Evolutionary conservation across 2,797 vertebrate species (phyloP), one percentile per base, ranked within the genome.

Genomic region (Glyptemys insculpta): DNA sequence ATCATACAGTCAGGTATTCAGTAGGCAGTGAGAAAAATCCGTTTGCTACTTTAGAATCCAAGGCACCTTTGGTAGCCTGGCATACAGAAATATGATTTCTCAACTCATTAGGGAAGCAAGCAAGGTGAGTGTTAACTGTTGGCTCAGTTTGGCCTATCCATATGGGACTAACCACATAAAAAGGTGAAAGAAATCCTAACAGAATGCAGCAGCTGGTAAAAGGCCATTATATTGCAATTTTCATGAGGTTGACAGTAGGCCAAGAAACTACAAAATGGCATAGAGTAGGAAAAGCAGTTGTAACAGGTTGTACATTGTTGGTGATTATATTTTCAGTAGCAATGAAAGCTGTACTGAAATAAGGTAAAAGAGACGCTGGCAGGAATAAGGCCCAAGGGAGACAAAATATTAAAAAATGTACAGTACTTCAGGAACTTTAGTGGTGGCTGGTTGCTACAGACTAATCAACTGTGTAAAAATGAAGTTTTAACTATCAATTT

Each of bases 171-270:
- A 93, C 53, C 59, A 94, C 90, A 93, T 78, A 91, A 96, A 97
- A 94, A 68, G 68, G 90, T 89, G 79, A 95, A 96, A 96, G 87
- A 94, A 97, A 97, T 97, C 86, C 87, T 92, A 95, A 87, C 92
- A 93, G 91, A 95, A 97, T 56, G 78, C 86, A 97, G 94, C 97
- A 98, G 96, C 90, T 91, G 95, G 91, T 91, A 86, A 94, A 96
- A 90, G 83, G 90, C 90, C 93, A 94, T 92, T 96, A 95, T 87
- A 92, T 31, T 90, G 81, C 89, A 96, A 94, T 92, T 97, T 97
- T 96, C 92, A 92, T 86, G 91, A 96, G 86, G 62, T 52, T 97
- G 93, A 95, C 88, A 87, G 41, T 50, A 91, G 92, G 86, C 94
- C 91, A 97, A 95, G 90, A 96, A 94, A 90, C 6, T 90, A 94